Evolutionary conservation across 1,140 invertebrate species (phyloP), one percentile per base, ranked within the genome.

Genomic region (Brevipalpus yothersi): DNA sequence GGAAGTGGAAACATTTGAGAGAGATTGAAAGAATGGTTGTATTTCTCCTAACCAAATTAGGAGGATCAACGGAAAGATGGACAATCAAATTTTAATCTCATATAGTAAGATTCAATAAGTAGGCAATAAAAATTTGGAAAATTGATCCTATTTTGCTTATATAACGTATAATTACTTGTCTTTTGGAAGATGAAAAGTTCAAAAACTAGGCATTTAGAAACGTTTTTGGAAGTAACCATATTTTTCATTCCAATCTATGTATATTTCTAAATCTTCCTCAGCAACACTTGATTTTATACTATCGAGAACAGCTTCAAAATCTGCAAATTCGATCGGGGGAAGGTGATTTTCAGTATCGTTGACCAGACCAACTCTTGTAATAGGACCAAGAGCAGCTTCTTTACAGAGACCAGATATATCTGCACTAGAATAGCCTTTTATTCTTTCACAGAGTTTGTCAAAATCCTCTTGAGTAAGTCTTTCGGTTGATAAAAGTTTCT

Each of bases 391-490:
- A 10, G 92, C 90, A 23, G 91, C 90, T 76, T 96, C 91, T 69
- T 91, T 87, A 31, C 90, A 90, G 59, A 96, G 74, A 54, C 84
- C 83, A 17, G 89, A 91, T 56, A 96, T 77, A 77, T 95, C 91
- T 69, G 86, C 89, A 31, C 86, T 89, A 10, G 90, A 94, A 75
- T 95, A 95, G 51, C 75, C 76, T 62, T 75, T 69, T 15, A 75
- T 72, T 62, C 68, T 65, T 19, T 67, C 60, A 59, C 66, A 67
- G n/a, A 78, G 78, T 31, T 79, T 72, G 41, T 80, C 75, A 54
- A 92, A 68, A 66, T 92, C 82, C 19, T 78, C 75, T 17, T 80
- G 73, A 45, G 71, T 76, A 1, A 93, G 69, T 15, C 87, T 12
- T 19, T n/a, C 17, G 4, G n/a, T n/a, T n/a, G n/a, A 8, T 59